These are phyloP conservation scores for Gallinago media DNA, from an alignment of 2,113 vertebrate species.

Conservation along the genomic window DNA sequence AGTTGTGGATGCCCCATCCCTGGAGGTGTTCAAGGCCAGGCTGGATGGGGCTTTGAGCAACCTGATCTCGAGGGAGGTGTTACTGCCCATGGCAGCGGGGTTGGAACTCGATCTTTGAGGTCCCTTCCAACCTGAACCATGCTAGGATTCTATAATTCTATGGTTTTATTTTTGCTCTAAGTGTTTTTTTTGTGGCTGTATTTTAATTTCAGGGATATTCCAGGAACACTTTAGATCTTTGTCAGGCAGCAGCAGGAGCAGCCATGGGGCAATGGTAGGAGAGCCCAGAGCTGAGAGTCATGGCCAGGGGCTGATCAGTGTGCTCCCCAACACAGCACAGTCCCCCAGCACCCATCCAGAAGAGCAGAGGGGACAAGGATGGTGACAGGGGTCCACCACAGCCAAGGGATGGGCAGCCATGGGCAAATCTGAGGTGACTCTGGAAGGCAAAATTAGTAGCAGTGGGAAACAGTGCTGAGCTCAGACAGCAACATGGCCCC, in stretches of 20 bases:
- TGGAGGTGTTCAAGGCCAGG: no score
- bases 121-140: no score
- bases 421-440: neutral
- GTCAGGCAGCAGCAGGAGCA: neutral
- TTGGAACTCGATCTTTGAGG: no score
- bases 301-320: neutral
- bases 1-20: no score
- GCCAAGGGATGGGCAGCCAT: neutral
- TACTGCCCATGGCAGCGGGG: no score
- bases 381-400: fast-evolving
- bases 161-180: neutral
- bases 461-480: fast-evolving
- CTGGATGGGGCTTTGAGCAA: no score
- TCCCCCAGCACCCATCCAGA: neutral
- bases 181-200: neutral
- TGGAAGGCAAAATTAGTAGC: neutral
- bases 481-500: neutral
- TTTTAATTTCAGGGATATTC: neutral
- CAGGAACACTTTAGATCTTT: neutral
- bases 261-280: neutral
- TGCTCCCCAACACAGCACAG: fast-evolving
- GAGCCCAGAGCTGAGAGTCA: neutral
- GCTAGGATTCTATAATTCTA: no score
- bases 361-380: neutral
- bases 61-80: no score